Conservation (phyloP, 2,888 invertebrate genomes). For the Hipparchia sbordonii region DNA sequence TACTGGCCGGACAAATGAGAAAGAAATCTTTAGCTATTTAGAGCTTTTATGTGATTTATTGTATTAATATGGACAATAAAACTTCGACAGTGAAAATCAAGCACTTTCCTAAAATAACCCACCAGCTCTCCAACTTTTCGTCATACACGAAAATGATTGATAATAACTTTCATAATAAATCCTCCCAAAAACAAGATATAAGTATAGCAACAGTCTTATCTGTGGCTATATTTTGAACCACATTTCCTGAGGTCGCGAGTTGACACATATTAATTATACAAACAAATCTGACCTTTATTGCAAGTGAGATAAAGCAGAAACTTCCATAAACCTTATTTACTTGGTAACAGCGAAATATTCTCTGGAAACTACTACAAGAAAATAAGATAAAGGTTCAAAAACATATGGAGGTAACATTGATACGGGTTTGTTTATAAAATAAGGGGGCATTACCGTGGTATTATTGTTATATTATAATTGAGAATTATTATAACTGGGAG, state of each 20-base stretch:
- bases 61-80: too few species aligned
- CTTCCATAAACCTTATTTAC: background rate
- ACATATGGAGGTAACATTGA: background rate
- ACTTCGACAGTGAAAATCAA: background rate
- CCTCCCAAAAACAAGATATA: background rate
- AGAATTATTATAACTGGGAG: too few species aligned
- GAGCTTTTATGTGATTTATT: too few species aligned
- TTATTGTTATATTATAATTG: too few species aligned
- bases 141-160: background rate
- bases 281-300: conserved; percentile 6
- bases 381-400: background rate
- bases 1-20: too few species aligned
- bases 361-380: background rate
- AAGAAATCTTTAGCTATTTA: too few species aligned
- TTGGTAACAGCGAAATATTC: background rate
- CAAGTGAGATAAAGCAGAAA: background rate
- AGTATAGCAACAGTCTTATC: conserved; percentile 1
- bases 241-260: background rate
- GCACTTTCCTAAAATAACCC: background rate
- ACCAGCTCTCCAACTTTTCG: background rate
- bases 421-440: background rate
- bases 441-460: background rate
- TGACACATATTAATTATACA: background rate
- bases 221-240: background rate
- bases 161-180: background rate